phyloP scores from a whole-genome alignment of 2,888 invertebrate species.

The Cataglyphis cursor region DNA sequence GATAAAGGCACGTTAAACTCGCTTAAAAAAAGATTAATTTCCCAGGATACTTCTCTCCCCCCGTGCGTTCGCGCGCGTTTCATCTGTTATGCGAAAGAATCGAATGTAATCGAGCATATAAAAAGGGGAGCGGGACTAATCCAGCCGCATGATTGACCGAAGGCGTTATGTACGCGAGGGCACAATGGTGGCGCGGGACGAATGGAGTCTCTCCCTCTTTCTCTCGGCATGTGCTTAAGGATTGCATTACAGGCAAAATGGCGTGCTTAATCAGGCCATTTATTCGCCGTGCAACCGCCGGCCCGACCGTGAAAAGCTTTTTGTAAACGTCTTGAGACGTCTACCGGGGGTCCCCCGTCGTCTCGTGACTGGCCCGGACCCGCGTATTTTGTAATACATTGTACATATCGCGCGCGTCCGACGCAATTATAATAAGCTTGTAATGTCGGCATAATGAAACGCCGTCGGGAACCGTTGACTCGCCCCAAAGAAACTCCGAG shows the following conservation, averaged over 20 bases:
- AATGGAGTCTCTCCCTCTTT: slow-evolving; percentile 21
- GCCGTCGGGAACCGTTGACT: slow-evolving; percentile 44
- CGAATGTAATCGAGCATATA: slow-evolving; percentile 48
- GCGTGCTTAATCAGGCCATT: slow-evolving; percentile 83
- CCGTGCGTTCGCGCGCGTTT: background rate
- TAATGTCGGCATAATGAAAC: slow-evolving; percentile 73
- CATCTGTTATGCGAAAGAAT: slow-evolving; percentile 33
- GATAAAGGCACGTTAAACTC: slow-evolving; percentile 16
- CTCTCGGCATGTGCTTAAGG: slow-evolving; percentile 70
- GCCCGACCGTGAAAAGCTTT: slow-evolving; percentile 66
- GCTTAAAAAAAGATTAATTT: slow-evolving; percentile 42
- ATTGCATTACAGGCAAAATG: slow-evolving; percentile 82
- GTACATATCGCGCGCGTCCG: slow-evolving; percentile 64
- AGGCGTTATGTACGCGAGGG: slow-evolving; percentile 16
- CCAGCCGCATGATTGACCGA: slow-evolving; percentile 29
- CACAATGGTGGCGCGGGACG: slow-evolving; percentile 44
- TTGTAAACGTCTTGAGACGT: slow-evolving; percentile 53
- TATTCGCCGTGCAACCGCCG: slow-evolving; percentile 77
- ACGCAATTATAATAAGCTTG: slow-evolving; percentile 81
- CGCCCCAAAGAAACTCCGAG: slow-evolving; percentile 10
- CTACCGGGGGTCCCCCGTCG: slow-evolving; percentile 22
- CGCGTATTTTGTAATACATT: slow-evolving; percentile 69
- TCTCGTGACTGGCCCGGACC: slow-evolving; percentile 43
- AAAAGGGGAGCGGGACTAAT: slow-evolving; percentile 50
- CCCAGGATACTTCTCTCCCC: background rate